Evolutionary conservation across 2,113 vertebrate species (phyloP).

Genomic region (Ifrita kowaldi): DNA sequence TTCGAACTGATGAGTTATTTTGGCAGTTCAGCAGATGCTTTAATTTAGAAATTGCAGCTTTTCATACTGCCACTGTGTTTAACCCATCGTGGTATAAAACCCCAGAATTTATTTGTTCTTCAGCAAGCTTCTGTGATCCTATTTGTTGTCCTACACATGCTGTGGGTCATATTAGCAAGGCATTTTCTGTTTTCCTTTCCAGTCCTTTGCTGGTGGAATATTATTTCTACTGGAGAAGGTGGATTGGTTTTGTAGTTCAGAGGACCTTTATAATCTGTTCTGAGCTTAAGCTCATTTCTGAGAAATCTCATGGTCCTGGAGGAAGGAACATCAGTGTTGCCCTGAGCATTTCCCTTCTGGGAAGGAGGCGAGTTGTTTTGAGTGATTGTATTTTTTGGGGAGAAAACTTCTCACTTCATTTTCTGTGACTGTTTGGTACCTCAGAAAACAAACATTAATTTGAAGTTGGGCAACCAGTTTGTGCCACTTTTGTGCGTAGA

Average conservation of each 20-base stretch:
- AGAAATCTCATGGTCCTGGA: neutral
- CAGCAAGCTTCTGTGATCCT: too few species aligned
- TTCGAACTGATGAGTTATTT: neutral
- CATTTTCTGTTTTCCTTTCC: neutral
- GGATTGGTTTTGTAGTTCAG: neutral
- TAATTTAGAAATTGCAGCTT: neutral
- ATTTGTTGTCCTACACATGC: neutral
- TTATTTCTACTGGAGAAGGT: neutral
- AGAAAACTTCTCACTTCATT: neutral
- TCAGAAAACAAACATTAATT: neutral
- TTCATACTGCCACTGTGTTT: neutral
- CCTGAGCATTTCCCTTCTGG: neutral
- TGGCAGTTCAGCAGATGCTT: neutral
- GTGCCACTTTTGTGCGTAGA: neutral
- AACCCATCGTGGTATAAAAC: neutral
- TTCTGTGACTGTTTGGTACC: neutral
- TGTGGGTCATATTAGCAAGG: neutral
- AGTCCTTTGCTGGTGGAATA: neutral
- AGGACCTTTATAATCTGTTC: neutral
- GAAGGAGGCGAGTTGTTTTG: neutral
- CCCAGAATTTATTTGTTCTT: neutral
- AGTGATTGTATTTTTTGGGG: neutral
- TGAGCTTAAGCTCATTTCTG: neutral
- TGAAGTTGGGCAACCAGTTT: neutral
- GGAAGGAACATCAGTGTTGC: neutral